Conservation (phyloP, 2,888 invertebrate species). For the Caenorhabditis drosophilae region DNA sequence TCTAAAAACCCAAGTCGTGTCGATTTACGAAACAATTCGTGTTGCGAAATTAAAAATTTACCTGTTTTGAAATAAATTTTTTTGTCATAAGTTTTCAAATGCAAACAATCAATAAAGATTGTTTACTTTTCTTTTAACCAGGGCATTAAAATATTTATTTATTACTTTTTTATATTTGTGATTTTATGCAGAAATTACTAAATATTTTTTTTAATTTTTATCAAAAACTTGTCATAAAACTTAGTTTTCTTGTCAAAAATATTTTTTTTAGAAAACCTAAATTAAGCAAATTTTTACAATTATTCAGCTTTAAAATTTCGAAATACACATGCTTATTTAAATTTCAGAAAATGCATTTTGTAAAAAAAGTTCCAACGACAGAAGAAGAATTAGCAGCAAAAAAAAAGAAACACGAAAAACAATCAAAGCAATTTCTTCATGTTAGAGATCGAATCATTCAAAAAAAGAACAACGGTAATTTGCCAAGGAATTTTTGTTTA, state of each 20-base stretch:
- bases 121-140: too few species aligned
- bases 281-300: too few species aligned
- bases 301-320: too few species aligned
- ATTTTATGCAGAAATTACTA: neutral
- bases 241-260: neutral
- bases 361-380: slow-evolving; percentile 56
- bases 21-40: too few species aligned
- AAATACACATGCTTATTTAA: too few species aligned
- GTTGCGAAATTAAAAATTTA: too few species aligned
- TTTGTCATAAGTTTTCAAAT: too few species aligned
- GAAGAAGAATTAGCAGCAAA: slow-evolving; percentile 51
- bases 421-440: slow-evolving; percentile 33
- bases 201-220: neutral
- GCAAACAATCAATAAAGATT: too few species aligned
- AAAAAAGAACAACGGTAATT: slow-evolving; percentile 40
- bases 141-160: too few species aligned
- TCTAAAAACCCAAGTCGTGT: too few species aligned
- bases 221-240: neutral
- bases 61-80: too few species aligned
- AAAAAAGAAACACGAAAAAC: slow-evolving; percentile 37
- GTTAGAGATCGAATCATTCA: slow-evolving; percentile 47
- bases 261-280: neutral
- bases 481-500: slow-evolving; percentile 5
- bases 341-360: slow-evolving; percentile 62
- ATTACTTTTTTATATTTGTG: too few species aligned